Evolutionary conservation across 2,113 vertebrate genomes (phyloP).

Genomic region (Platichthys flesus): DNA sequence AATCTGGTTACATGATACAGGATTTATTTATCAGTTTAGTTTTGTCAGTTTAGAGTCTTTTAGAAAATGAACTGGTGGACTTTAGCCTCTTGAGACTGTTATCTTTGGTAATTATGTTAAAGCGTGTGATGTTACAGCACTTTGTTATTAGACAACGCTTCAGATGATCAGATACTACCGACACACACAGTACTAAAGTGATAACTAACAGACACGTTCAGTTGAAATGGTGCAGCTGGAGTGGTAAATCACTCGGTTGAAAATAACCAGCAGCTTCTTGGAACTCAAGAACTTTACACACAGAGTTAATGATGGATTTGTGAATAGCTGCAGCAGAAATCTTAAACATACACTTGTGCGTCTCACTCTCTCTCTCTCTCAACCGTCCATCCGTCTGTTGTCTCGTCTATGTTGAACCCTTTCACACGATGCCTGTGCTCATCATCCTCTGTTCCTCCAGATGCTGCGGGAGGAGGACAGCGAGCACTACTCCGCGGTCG

Average conservation of each 20-base stretch:
- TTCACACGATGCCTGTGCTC: neutral
- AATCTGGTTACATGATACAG: too few relatives aligned
- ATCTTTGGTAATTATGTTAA: neutral
- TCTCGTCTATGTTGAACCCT: neutral
- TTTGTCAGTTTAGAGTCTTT: too few relatives aligned
- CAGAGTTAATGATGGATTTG: neutral
- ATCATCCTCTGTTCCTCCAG: constrained; percentile 70
- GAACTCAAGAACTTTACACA: neutral
- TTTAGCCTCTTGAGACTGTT: too few relatives aligned
- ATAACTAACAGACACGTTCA: neutral
- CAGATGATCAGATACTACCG: neutral
- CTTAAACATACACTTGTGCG: neutral
- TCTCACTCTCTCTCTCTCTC: neutral
- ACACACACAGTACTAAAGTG: neutral
- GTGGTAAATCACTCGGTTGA: neutral
- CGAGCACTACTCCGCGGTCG: constrained; percentile 86
- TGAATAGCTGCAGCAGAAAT: neutral
- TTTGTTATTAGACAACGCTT: neutral
- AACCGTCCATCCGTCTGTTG: neutral
- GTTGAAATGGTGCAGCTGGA: neutral
- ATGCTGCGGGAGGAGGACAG: constrained; percentile 90
- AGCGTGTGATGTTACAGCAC: neutral
- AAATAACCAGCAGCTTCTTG: neutral
- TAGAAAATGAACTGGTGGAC: too few relatives aligned
- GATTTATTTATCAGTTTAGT: too few relatives aligned